These are phyloP conservation scores for Bufo bufo DNA, from an alignment of 2,113 vertebrate species.

Conservation along the genomic window DNA sequence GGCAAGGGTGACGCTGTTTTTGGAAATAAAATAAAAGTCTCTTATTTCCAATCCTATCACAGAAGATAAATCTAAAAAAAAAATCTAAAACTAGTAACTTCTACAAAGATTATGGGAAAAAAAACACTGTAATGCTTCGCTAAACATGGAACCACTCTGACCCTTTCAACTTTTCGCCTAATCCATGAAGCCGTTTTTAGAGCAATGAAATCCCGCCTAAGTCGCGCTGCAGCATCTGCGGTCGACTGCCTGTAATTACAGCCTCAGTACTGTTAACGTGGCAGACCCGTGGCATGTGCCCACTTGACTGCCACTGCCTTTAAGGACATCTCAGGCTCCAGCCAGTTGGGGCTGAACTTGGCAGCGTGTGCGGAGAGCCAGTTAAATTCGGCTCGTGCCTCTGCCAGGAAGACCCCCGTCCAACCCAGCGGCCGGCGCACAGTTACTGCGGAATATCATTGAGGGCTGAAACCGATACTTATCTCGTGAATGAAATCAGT, in stretches of 20 bases:
- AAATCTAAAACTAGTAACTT: slow-evolving; percentile 19
- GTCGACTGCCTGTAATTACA: slow-evolving; percentile 76
- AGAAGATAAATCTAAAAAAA: too few relatives aligned
- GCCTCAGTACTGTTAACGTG: slow-evolving; percentile 71
- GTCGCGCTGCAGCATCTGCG: slow-evolving; percentile 67
- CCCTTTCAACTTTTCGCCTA: slow-evolving; percentile 73
- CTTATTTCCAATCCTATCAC: neutral
- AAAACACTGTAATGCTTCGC: slow-evolving; percentile 36
- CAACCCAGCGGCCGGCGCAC: slow-evolving; percentile 73
- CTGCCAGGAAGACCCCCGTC: slow-evolving; percentile 71
- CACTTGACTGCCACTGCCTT: slow-evolving; percentile 67
- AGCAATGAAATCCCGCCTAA: slow-evolving; percentile 66
- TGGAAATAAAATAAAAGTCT: neutral
- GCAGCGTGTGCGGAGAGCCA: slow-evolving; percentile 62
- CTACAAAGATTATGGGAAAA: neutral
- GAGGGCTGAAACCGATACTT: slow-evolving; percentile 73
- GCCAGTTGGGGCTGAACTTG: slow-evolving; percentile 71
- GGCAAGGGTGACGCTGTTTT: neutral
- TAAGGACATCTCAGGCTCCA: slow-evolving; percentile 74
- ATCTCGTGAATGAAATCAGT: slow-evolving; percentile 80
- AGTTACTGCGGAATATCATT: slow-evolving; percentile 71
- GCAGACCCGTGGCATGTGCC: slow-evolving; percentile 69
- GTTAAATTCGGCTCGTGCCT: slow-evolving; percentile 68
- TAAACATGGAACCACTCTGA: slow-evolving; percentile 65
- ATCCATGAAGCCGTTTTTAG: slow-evolving; percentile 67